Evolutionary conservation across 2,888 invertebrate species (phyloP).

Genomic region (Amphipyra berbera): DNA sequence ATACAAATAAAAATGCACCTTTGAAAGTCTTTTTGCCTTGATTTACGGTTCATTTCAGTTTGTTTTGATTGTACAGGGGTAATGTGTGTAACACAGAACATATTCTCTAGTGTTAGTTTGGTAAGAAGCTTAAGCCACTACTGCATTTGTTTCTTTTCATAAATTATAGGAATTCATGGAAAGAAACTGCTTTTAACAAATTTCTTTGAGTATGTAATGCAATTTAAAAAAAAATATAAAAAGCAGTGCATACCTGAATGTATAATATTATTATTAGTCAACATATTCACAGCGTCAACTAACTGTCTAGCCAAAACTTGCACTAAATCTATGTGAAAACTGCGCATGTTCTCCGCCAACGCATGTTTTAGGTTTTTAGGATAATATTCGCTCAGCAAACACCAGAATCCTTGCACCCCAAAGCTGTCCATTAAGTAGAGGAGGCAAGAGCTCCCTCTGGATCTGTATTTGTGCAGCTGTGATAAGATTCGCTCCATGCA

Average conservation of each 20-base stretch:
- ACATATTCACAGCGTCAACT: conserved; percentile 68
- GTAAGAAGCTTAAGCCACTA: too few species aligned
- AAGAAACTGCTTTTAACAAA: background rate
- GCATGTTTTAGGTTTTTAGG: conserved; percentile 69
- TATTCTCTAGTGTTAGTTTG: too few species aligned
- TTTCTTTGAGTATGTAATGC: background rate
- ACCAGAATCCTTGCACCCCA: conserved; percentile 56
- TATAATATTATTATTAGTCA: conserved; percentile 69
- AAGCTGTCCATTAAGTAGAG: conserved; percentile 64
- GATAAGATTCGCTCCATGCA: conserved; percentile 61
- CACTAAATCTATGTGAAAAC: conserved; percentile 69
- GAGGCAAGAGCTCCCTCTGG: conserved; percentile 60
- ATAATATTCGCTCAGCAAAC: conserved; percentile 74
- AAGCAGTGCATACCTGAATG: conserved; percentile 70
- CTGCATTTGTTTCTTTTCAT: too few species aligned
- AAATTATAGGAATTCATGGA: too few species aligned
- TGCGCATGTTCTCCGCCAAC: conserved; percentile 48
- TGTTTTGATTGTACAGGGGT: too few species aligned
- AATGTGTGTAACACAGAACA: too few species aligned
- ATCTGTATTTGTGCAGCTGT: conserved; percentile 61
- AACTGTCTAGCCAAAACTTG: conserved; percentile 72
- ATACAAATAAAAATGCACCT: too few species aligned
- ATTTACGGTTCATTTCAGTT: too few species aligned
- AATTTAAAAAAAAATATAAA: background rate
- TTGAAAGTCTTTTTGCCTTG: too few species aligned